Evolutionary conservation across 2,113 vertebrate species (phyloP), one percentile per base, ranked within the genome.

Genomic region (Perca fluviatilis): DNA sequence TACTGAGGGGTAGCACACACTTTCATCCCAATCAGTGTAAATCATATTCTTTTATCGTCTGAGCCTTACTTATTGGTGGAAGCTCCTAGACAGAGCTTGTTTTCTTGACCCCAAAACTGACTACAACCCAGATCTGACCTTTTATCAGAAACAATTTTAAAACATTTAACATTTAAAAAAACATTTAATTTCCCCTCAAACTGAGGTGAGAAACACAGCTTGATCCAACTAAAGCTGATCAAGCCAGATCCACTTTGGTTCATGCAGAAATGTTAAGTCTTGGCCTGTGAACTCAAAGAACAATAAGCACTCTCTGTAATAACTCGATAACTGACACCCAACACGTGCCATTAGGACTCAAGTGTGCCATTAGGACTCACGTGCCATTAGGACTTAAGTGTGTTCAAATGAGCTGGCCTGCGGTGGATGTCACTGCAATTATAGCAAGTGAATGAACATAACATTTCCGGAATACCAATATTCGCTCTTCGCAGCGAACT

Each of bases 211-310:
- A 50, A 67, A 64, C 47, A 40, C 50, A 51, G n/a, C 36, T 18
- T 19, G 77, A 53, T 54, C 23, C 14, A 76, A 33, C 64, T 33
- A 21, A 70, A 76, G 80, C 50, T 23, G 58, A 56, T 70, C 23
- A 69, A 27, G 36, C 27, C 36, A 49, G 58, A 56, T 33, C 62
- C 23, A 61, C 65, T n/a, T 51, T 50, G 43, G 43, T 62, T 62
- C 19, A 23, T 36, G 71, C 25, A 63, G 47, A 73, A 60, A 77
- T 58, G 64, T 36, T 60, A 68, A 40, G 19, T 51, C 54, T 27
- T 51, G 47, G 65, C 56, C 33, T 43, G 58, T 46, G 19, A 62
- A 69, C 27, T 43, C 43, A 81, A 70, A 81, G 33, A n/a, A 72
- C 67, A 72, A 66, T 53, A 53, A 68, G 56, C 40, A 33, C 51